Evolutionary conservation across 2,113 vertebrate genomes (phyloP).

Genomic region (Scomber japonicus): DNA sequence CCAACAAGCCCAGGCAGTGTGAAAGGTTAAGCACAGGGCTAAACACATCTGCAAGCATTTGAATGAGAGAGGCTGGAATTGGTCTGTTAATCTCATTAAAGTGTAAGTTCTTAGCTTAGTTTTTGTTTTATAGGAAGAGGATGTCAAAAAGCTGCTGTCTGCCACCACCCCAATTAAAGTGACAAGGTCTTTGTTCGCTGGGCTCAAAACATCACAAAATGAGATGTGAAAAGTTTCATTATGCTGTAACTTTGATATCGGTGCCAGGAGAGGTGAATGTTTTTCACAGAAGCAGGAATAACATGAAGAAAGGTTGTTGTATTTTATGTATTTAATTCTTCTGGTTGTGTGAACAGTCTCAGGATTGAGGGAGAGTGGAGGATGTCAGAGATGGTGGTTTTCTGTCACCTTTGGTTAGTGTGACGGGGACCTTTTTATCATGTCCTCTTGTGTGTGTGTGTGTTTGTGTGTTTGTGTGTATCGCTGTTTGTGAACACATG

Average conservation of each 20-base stretch:
- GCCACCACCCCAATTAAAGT: not conserved
- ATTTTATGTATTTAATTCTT: slow-evolving; percentile 5
- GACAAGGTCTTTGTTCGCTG: too few species aligned
- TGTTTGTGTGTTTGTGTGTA: slow-evolving; percentile 15
- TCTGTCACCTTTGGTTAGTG: slow-evolving; percentile 59
- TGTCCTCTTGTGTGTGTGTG: not conserved
- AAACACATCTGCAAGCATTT: not conserved
- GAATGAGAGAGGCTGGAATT: not conserved
- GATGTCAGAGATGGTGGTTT: slow-evolving; percentile 27
- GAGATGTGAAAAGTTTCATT: too few species aligned
- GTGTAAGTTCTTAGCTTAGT: not conserved
- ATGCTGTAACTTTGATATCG: too few species aligned
- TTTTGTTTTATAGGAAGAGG: not conserved
- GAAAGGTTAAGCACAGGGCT: slow-evolving; percentile 2
- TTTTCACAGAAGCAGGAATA: too few species aligned
- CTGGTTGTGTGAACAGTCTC: not conserved
- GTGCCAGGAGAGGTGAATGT: too few species aligned
- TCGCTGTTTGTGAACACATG: too few species aligned
- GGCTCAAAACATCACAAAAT: too few species aligned
- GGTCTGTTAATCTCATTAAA: not conserved
- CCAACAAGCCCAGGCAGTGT: not conserved
- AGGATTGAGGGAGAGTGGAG: slow-evolving; percentile 5
- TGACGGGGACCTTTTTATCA: slow-evolving; percentile 62
- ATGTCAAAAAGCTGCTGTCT: not conserved
- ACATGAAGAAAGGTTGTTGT: too few species aligned